These are phyloP conservation scores for Grammomys dolichurus DNA, from an alignment of 2,113 vertebrate genomes.

Conservation along the genomic window DNA sequence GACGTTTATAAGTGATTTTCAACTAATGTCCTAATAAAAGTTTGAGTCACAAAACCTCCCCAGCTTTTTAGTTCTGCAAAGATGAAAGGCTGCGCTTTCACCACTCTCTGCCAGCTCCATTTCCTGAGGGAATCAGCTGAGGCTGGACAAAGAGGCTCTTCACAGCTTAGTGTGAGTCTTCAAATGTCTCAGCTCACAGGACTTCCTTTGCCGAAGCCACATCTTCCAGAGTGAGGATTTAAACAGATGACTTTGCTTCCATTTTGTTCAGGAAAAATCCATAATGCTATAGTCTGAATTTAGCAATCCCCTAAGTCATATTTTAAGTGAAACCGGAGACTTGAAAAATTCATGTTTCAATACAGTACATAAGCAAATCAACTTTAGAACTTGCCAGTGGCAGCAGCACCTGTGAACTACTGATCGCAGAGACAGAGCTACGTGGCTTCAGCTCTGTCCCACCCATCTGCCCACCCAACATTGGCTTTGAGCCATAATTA, in stretches of 20 bases:
- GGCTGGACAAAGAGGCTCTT: background rate
- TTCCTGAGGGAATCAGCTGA: background rate
- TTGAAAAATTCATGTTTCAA: conserved; percentile 40
- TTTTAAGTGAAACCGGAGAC: conserved; percentile 46
- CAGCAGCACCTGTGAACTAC: background rate
- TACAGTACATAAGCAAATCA: background rate
- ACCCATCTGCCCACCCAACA: background rate
- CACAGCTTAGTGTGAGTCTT: background rate
- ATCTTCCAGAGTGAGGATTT: background rate
- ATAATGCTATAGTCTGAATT: conserved; percentile 28
- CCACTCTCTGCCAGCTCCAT: background rate
- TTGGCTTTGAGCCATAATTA: background rate
- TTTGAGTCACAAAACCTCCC: conserved; percentile 28
- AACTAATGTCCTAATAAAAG: conserved; percentile 30
- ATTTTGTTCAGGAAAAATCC: conserved; percentile 58
- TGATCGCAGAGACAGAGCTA: background rate
- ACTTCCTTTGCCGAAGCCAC: conserved; percentile 36
- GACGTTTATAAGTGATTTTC: background rate
- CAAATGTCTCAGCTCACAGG: background rate
- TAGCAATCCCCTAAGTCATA: conserved; percentile 52
- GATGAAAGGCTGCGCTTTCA: conserved; percentile 22
- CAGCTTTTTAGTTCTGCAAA: conserved; percentile 25
- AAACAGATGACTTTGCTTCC: background rate
- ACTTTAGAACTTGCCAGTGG: background rate
- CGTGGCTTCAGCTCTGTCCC: fast-evolving